Percentiles rank a stretch among this genome's conserved stretches.
Evolutionary conservation across 2,797 vertebrate species (phyloP).

Genomic region (Varecia variegata): DNA sequence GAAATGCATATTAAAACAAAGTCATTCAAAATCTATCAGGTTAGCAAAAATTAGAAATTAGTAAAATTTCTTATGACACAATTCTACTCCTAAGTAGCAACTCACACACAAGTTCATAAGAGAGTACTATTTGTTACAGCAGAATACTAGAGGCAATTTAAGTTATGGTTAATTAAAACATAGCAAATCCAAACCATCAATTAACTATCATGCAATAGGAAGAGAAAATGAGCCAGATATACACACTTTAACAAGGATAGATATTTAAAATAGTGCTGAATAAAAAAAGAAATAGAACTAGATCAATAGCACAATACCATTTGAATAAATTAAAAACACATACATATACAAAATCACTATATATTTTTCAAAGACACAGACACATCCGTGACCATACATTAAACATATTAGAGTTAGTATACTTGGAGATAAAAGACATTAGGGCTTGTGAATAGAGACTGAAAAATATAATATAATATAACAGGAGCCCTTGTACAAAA

Average conservation of each 20-base stretch:
- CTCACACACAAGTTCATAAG: background rate
- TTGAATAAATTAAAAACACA: constrained; percentile 8
- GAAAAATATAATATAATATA: background rate
- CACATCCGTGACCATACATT: background rate
- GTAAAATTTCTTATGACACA: background rate
- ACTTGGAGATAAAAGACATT: background rate
- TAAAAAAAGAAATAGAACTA: constrained; percentile 7
- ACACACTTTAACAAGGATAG: background rate
- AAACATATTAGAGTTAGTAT: background rate
- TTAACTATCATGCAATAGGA: background rate
- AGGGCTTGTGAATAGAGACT: background rate
- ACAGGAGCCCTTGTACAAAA: background rate
- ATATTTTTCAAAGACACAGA: background rate
- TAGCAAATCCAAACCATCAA: background rate
- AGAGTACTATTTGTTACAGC: background rate
- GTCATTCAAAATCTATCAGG: background rate
- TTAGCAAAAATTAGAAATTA: constrained; percentile 7
- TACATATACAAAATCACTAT: background rate
- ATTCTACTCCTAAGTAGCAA: background rate
- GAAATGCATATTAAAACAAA: background rate
- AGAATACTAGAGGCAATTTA: background rate
- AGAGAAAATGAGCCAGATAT: background rate
- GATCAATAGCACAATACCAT: background rate
- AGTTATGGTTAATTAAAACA: background rate
- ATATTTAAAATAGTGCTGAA: background rate